Evolutionary conservation across 1,140 invertebrate species (phyloP).

Genomic region (Brachionus sp.): DNA sequence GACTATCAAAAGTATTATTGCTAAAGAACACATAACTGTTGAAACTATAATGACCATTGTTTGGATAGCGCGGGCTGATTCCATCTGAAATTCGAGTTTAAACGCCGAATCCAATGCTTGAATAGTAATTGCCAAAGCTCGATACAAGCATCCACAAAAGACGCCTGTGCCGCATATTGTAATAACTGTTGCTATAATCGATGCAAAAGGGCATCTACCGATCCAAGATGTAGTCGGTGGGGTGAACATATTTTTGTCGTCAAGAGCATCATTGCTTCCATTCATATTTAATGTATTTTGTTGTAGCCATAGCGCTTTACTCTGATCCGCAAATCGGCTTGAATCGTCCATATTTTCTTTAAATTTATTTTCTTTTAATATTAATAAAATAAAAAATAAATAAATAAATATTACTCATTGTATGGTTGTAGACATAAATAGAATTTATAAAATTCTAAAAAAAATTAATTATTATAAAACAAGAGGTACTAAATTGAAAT

Average conservation of each 20-base stretch:
- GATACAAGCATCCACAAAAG: conserved; percentile 43
- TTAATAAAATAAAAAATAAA: neutral
- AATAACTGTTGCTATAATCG: conserved; percentile 24
- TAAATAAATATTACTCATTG: conserved; percentile 16
- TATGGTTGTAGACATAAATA: neutral
- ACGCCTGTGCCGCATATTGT: conserved; percentile 35
- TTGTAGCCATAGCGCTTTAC: conserved; percentile 31
- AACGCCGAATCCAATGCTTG: neutral
- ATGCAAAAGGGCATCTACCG: conserved; percentile 41
- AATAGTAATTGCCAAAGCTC: neutral
- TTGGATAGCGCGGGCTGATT: neutral
- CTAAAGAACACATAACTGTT: conserved; percentile 23
- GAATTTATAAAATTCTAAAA: neutral
- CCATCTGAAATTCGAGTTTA: conserved; percentile 37
- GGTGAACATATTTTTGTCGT: neutral
- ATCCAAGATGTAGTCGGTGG: neutral
- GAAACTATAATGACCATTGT: conserved; percentile 25
- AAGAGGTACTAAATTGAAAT: neutral
- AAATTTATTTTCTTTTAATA: neutral
- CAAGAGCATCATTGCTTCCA: neutral
- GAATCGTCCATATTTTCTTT: conserved; percentile 38
- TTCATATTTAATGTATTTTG: conserved; percentile 16
- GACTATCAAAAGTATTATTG: conserved; percentile 32
- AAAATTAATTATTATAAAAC: neutral
- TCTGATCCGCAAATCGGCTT: conserved; percentile 43